Base-by-base conservation (phyloP, 2,113 vertebrate genomes). In the Mustelus asterias region DNA sequence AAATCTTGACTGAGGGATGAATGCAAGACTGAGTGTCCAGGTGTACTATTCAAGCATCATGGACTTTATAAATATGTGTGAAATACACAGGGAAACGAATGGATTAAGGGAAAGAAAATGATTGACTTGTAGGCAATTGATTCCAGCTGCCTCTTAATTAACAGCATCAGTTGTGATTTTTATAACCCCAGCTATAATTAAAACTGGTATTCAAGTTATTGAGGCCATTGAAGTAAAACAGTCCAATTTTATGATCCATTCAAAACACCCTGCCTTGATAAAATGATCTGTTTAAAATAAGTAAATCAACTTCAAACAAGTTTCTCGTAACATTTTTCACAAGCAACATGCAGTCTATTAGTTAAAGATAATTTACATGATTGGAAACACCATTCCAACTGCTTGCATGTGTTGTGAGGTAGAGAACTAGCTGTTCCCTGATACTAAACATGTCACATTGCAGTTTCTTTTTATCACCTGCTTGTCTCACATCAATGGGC, bases 281-380 rank as follows among this genome's bases (percentile, higher is more conserved):
- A 95, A 95, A 95, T 95, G 94, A 95, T 33, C 26, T 70, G 94
- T 95, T 95, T 95, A 95, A 95, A 95, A 41, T 72, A 95, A 83
- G 80, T 83, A 83, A 83, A 83, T 83, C 80, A 83, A 95, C 65
- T 72, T 72, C 37, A 95, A 95, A 72, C 41, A 72, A 95, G 24
- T 72, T 95, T 95, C 22, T 69, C 67, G 22, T 95, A 72, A 72
- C 24, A 76, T 72, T 70, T 22, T 70, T 95, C 69, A 95, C 69
- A 41, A 29, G 69, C 72, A 72, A 69, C 65, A 22, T 29, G 69
- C 41, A 95, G 67, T 95, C 69, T 94, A 95, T 95, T 95, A 95
- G 94, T 72, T 72, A 29, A 44, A 72, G 41, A 95, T 95, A 72
- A 93, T 95, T 95, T 95, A 72, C 44, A 72, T 95, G 94, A 95